Conservation (phyloP, 2,888 invertebrate genomes). For the Drosophila nigricruria region DNA sequence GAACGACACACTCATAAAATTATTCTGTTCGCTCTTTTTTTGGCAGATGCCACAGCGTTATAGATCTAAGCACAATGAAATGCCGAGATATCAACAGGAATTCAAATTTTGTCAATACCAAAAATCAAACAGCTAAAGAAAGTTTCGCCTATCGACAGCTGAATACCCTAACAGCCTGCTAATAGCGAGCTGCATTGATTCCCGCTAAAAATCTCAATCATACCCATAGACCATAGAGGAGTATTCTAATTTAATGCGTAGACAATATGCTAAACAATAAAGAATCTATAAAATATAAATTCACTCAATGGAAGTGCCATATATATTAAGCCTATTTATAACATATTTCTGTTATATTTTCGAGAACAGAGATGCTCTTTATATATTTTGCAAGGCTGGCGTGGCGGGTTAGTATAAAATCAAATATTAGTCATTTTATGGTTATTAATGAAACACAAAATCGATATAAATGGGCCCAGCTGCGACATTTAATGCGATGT, state of each 20-base stretch:
- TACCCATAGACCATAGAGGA: conserved; percentile 9
- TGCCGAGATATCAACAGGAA: conserved; percentile 33
- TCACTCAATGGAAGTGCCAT: conserved; percentile 26
- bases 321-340: conserved; percentile 39
- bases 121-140: conserved; percentile 5
- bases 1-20: conserved; percentile 77
- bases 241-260: conserved; percentile 15
- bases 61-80: conserved; percentile 69
- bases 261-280: conserved; percentile 17
- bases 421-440: conserved; percentile 52
- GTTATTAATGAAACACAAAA: conserved; percentile 55
- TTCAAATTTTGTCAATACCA: conserved; percentile 44
- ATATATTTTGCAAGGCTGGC: conserved; percentile 7
- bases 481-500: conserved; percentile 49
- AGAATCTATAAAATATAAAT: conserved; percentile 7
- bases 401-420: conserved; percentile 43
- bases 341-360: conserved; percentile 31
- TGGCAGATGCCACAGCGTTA: conserved; percentile 55
- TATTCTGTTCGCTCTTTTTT: conserved; percentile 51
- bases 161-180: conserved; percentile 20
- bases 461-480: conserved; percentile 45
- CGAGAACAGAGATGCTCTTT: conserved; percentile 65
- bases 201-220: neutral
- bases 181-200: no score
- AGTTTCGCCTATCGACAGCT: conserved; percentile 7